Percentiles rank a stretch among this genome's conserved stretches.
These are phyloP conservation scores for Tringa solitaria DNA, from an alignment of 2,113 vertebrate species.

Conservation along the genomic window DNA sequence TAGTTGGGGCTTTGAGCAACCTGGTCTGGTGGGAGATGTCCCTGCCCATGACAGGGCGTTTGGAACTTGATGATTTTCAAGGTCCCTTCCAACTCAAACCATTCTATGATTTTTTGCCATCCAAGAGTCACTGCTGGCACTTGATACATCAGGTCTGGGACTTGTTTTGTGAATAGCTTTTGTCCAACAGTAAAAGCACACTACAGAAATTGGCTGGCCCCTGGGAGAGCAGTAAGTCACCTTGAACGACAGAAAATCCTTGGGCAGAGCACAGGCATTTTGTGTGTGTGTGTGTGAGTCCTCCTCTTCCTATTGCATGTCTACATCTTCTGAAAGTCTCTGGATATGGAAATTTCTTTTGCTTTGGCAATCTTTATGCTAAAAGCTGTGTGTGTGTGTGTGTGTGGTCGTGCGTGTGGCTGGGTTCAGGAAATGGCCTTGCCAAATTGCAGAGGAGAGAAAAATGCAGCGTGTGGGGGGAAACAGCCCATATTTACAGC, in stretches of 20 bases:
- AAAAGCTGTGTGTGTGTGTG: fast-evolving
- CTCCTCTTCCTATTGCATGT: fast-evolving
- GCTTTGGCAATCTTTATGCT: not conserved
- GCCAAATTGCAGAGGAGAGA: not conserved
- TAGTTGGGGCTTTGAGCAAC: too few species aligned
- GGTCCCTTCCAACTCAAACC: too few species aligned
- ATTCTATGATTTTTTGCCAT: not conserved
- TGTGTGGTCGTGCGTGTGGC: too few species aligned
- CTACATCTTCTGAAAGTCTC: not conserved
- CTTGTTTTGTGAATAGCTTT: not conserved
- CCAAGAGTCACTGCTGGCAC: not conserved
- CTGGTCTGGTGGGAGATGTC: too few species aligned
- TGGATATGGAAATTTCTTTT: not conserved
- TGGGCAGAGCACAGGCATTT: fast-evolving
- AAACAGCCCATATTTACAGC: not conserved
- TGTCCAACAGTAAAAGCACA: fast-evolving
- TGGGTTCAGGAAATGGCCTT: not conserved
- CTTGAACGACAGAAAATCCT: not conserved
- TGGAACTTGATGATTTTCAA: too few species aligned
- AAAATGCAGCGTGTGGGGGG: fast-evolving
- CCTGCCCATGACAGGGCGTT: too few species aligned
- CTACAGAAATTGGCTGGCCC: not conserved
- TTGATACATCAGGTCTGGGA: not conserved
- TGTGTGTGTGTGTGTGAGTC: not conserved
- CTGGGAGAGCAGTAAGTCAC: not conserved